Conservation (phyloP, 2,797 vertebrate species). For the Pangasius mekongensis region DNA sequence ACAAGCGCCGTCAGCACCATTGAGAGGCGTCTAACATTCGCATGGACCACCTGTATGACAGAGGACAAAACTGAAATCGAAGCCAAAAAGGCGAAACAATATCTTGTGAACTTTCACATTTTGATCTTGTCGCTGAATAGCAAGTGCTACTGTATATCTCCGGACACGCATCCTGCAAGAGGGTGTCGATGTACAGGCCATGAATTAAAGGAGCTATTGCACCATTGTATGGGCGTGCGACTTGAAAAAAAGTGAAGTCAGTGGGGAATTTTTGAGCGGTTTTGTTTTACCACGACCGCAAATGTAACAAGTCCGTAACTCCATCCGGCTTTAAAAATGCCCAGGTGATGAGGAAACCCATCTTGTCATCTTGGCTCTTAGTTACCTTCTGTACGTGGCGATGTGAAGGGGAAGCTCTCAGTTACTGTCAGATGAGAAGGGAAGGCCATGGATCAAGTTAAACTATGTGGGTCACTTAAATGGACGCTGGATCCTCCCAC, state of each 20-base stretch:
- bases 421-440: slow-evolving; percentile 56
- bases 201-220: slow-evolving; percentile 41
- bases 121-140: slow-evolving; percentile 59
- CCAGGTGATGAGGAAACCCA: slow-evolving; percentile 23
- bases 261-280: not conserved
- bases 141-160: slow-evolving; percentile 59
- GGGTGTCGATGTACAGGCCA: slow-evolving; percentile 47
- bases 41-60: slow-evolving; percentile 54
- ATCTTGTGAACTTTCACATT: slow-evolving; percentile 62
- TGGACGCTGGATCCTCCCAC: slow-evolving; percentile 44
- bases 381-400: slow-evolving; percentile 52
- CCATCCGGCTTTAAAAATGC: slow-evolving; percentile 3
- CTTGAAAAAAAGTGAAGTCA: slow-evolving; percentile 18
- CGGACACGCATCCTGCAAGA: slow-evolving; percentile 40
- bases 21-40: slow-evolving; percentile 52
- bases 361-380: slow-evolving; percentile 46
- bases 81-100: slow-evolving; percentile 47
- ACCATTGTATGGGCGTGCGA: slow-evolving; percentile 17
- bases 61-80: slow-evolving; percentile 45
- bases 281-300: slow-evolving; percentile 27
- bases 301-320: slow-evolving; percentile 13
- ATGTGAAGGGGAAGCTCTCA: slow-evolving; percentile 51
- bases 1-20: slow-evolving; percentile 42
- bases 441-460: slow-evolving; percentile 52
- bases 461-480: slow-evolving; percentile 59